phyloP scores from a whole-genome alignment of 2,113 vertebrate genomes.

The Epinephelus moara region DNA sequence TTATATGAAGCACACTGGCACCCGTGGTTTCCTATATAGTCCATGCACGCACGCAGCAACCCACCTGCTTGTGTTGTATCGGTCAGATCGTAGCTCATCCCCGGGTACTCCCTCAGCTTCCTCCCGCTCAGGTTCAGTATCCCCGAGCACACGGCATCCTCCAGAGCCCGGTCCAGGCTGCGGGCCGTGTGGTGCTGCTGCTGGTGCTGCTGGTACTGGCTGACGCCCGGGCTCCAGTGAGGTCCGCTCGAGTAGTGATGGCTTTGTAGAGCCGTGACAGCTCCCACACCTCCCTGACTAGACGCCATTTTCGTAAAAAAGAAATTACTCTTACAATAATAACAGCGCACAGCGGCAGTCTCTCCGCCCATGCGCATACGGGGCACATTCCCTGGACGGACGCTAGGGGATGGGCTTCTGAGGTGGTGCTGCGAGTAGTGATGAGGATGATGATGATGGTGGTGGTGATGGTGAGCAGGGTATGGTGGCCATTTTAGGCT shows the following conservation, averaged over 20 bases:
- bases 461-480: conserved; percentile 26
- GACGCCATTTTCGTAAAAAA: conserved; percentile 91
- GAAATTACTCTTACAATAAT: conserved; percentile 85
- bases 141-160: conserved; percentile 94
- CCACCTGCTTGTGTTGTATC: conserved; percentile 97
- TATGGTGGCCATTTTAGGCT: conserved; percentile 79
- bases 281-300: conserved; percentile 88
- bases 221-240: conserved; percentile 88
- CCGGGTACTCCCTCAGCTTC: conserved; percentile 95
- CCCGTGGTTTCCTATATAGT: background rate
- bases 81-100: conserved; percentile 92
- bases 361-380: conserved; percentile 85
- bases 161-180: conserved; percentile 94
- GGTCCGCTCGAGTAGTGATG: conserved; percentile 87
- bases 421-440: conserved; percentile 35
- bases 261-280: conserved; percentile 80
- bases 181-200: conserved; percentile 87
- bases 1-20: background rate
- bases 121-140: conserved; percentile 95
- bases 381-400: conserved; percentile 59
- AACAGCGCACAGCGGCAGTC: conserved; percentile 84
- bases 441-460: conserved; percentile 25
- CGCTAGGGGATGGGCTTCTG: conserved; percentile 74
- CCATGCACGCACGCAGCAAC: conserved; percentile 40
- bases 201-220: conserved; percentile 86